Conservation (phyloP, 2,797 vertebrate genomes). For the Acridotheres tristis region DNA sequence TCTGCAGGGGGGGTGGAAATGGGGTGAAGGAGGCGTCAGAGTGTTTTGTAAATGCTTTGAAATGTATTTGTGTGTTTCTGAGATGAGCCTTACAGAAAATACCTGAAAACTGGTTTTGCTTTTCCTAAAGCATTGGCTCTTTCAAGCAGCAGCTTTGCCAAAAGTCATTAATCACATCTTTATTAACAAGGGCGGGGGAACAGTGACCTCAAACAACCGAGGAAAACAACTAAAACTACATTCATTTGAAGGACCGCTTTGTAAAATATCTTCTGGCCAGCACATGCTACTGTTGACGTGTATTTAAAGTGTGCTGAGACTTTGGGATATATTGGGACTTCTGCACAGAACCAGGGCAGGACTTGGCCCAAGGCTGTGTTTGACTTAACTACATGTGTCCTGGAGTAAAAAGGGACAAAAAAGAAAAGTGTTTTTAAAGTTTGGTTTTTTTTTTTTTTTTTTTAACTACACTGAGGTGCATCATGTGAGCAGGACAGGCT, state of each 20-base stretch:
- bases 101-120: slow-evolving; percentile 73
- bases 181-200: slow-evolving; percentile 71
- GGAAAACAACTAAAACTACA: slow-evolving; percentile 71
- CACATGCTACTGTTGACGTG: not conserved
- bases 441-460: not conserved
- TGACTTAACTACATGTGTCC: not conserved
- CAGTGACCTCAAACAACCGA: slow-evolving; percentile 74
- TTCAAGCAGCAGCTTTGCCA: slow-evolving; percentile 65
- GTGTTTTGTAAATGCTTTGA: slow-evolving; percentile 68
- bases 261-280: slow-evolving; percentile 2
- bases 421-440: not conserved
- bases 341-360: not conserved
- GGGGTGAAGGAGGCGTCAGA: slow-evolving; percentile 24
- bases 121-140: slow-evolving; percentile 65
- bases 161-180: slow-evolving; percentile 77
- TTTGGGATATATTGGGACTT: not conserved
- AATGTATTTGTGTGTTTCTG: slow-evolving; percentile 64
- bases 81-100: slow-evolving; percentile 68
- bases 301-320: not conserved
- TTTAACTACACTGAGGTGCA: not conserved
- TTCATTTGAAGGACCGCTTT: slow-evolving; percentile 33
- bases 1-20: not conserved
- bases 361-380: not conserved
- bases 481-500: not conserved
- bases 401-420: not conserved